Conservation (phyloP, 2,113 vertebrate genomes). For the Dendropsophus ebraccatus region DNA sequence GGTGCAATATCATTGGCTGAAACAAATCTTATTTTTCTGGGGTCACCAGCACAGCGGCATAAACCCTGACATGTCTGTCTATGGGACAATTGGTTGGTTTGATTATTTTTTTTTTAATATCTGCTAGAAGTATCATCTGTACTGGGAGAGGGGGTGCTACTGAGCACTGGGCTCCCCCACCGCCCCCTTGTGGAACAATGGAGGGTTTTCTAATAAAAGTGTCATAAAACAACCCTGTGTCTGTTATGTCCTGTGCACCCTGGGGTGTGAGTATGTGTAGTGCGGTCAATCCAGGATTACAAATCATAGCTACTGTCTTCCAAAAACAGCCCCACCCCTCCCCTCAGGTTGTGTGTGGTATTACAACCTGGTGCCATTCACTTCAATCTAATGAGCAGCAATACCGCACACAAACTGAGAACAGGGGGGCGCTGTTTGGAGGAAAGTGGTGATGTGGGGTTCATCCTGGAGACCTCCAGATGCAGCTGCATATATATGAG, state of each 20-base stretch:
- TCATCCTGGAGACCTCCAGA: too few species aligned
- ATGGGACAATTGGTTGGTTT: background rate
- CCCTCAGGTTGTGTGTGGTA: too few species aligned
- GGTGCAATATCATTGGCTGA: too few species aligned
- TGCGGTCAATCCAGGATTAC: too few species aligned
- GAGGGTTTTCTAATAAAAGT: slow-evolving; percentile 46
- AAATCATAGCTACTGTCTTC: too few species aligned
- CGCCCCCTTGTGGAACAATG: background rate
- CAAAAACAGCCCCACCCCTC: too few species aligned
- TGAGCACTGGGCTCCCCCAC: background rate
- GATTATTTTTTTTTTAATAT: background rate
- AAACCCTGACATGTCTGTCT: background rate
- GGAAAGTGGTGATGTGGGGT: too few species aligned
- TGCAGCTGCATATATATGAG: too few species aligned
- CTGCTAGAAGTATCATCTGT: background rate
- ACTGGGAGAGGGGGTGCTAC: background rate
- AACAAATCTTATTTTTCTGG: background rate
- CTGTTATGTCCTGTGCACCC: background rate
- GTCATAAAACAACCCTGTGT: background rate
- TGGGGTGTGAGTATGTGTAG: background rate
- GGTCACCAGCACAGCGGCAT: background rate
- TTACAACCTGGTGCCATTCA: too few species aligned
- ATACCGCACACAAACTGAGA: too few species aligned
- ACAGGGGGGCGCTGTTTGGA: too few species aligned
- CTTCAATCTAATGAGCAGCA: too few species aligned